Evolutionary conservation across 2,888 invertebrate species (phyloP).

Genomic region (Griposia aprilina): DNA sequence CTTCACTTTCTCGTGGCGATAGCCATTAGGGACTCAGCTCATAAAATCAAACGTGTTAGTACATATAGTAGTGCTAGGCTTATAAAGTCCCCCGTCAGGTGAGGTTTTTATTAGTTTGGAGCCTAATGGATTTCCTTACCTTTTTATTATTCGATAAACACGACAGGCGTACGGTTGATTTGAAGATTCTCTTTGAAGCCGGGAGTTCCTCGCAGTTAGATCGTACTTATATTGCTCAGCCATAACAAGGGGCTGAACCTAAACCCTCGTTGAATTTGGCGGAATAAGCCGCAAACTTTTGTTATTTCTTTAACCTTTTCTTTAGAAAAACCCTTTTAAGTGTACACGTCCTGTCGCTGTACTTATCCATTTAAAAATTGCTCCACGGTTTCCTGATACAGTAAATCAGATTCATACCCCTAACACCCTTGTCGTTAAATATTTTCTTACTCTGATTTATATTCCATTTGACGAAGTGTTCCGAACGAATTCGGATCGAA

Average conservation of each 20-base stretch:
- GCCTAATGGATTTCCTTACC: conserved; percentile 73
- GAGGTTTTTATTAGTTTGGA: conserved; percentile 73
- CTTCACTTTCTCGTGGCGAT: conserved; percentile 76
- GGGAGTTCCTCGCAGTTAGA: conserved; percentile 66
- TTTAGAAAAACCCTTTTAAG: conserved; percentile 70
- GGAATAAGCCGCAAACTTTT: conserved; percentile 75
- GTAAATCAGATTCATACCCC: conserved; percentile 57
- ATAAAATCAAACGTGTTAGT: conserved; percentile 74
- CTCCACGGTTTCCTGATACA: conserved; percentile 57
- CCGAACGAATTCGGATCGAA: conserved; percentile 55
- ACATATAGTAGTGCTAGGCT: conserved; percentile 60
- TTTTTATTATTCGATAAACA: conserved; percentile 74
- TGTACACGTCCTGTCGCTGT: conserved; percentile 61
- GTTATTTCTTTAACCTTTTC: conserved; percentile 74
- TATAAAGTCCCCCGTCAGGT: conserved; percentile 69
- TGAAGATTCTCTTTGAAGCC: conserved; percentile 77
- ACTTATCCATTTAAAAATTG: conserved; percentile 63
- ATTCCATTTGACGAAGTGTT: conserved; percentile 63
- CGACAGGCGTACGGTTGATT: conserved; percentile 71
- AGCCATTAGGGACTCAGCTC: conserved; percentile 71
- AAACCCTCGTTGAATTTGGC: conserved; percentile 69
- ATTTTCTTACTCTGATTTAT: conserved; percentile 65
- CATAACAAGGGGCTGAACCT: conserved; percentile 65
- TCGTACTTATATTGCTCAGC: conserved; percentile 65
- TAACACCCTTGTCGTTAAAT: conserved; percentile 62